phyloP scores from a whole-genome alignment of 2,888 invertebrate species.

The Ctenicera cuprea region DNA sequence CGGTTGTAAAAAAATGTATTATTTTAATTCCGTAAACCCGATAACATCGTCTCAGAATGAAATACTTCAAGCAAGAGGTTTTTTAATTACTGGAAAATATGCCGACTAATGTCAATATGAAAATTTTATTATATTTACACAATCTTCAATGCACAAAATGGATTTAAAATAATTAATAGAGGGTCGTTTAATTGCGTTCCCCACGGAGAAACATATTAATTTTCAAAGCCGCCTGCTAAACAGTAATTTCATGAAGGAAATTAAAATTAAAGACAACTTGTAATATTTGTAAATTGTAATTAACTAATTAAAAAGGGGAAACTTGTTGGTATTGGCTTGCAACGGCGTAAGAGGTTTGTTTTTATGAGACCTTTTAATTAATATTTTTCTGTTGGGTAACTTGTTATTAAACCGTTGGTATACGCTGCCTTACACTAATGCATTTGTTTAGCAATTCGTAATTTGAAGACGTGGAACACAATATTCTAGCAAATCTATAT shows the following conservation, averaged over 20 bases:
- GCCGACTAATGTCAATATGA: neutral
- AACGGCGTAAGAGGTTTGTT: neutral
- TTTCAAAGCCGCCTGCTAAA: neutral
- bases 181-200: conserved; percentile 5
- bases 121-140: neutral
- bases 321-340: neutral
- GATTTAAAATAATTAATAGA: conserved; percentile 7
- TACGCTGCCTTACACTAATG: no score
- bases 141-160: neutral
- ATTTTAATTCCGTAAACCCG: no score
- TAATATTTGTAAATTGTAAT: conserved; percentile 24
- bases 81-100: neutral
- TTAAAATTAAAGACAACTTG: conserved; percentile 13
- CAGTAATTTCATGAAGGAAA: conserved; percentile 10
- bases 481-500: no score
- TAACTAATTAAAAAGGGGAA: conserved; percentile 10
- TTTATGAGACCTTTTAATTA: neutral
- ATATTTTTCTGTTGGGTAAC: no score
- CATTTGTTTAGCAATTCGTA: no score
- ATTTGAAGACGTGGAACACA: no score
- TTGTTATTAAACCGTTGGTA: no score
- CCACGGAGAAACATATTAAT: conserved; percentile 15
- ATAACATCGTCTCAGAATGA: no score
- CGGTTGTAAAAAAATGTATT: no score
- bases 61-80: no score